phyloP scores from a whole-genome alignment of 2,113 vertebrate species.

The Chlamydotis undulata region DNA sequence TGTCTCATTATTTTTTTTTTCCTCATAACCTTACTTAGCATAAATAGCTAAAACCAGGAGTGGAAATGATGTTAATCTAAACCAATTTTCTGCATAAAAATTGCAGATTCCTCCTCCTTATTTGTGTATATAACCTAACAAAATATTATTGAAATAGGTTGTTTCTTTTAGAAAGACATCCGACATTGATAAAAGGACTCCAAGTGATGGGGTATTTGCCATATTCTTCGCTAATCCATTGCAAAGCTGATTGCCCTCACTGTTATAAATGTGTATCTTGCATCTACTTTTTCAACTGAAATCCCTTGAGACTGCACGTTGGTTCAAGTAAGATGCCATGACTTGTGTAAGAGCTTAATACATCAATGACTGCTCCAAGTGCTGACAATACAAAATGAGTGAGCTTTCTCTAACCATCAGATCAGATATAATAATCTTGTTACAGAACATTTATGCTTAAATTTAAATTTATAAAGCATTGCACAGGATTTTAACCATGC shows the following conservation, averaged over 20 bases:
- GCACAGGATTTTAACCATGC: conserved; percentile 61
- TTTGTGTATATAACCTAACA: conserved; percentile 12
- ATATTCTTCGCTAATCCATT: conserved; percentile 22
- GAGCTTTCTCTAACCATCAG: conserved; percentile 46
- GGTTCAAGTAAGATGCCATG: conserved; percentile 54
- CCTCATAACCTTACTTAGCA: not conserved
- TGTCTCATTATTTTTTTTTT: not conserved
- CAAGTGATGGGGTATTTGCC: conserved; percentile 18
- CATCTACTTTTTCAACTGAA: conserved; percentile 34
- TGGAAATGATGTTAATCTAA: conserved; percentile 4
- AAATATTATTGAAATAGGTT: conserved; percentile 4
- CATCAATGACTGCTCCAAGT: conserved; percentile 53
- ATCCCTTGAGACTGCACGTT: conserved; percentile 13
- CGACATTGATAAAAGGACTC: conserved; percentile 48
- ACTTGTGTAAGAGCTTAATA: conserved; percentile 64
- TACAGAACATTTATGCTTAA: conserved; percentile 69
- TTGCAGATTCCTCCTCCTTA: not conserved
- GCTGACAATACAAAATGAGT: conserved; percentile 64
- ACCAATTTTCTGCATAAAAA: conserved; percentile 1
- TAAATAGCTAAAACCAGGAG: not conserved
- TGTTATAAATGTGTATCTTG: conserved; percentile 46
- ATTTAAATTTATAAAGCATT: conserved; percentile 71
- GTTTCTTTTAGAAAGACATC: conserved; percentile 24
- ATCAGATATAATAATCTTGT: conserved; percentile 65
- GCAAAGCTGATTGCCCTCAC: conserved; percentile 40